Base-by-base conservation (phyloP, 2,113 vertebrate species). In the Tretioscincus oriximinensis region DNA sequence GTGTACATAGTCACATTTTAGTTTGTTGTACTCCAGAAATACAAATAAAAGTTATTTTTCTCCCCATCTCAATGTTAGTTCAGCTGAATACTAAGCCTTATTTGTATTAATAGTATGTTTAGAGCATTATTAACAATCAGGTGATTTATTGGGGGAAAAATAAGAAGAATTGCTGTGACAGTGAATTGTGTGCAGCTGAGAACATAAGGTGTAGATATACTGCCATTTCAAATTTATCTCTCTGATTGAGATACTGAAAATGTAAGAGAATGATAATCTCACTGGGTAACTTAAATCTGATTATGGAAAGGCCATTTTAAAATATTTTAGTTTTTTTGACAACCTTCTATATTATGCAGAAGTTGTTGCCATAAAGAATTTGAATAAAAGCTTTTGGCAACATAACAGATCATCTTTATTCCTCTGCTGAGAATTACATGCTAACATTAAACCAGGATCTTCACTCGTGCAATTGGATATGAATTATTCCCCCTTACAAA, bases 301-400 rank as follows among this genome's bases (percentile, higher is more conserved):
- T 75, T 60, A 41, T 82, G 9, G 35, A 74, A 0, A 5, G 0
- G 66, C 1, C 77, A 45, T 51, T 63, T 70, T 3, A 82, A 87
- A 63, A 18, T 60, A 20, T 31, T 31, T 86, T 79, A 1, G 1
- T 28, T 14, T 9, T 41, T 47, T 54, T 71, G 77, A 74, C 28
- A 74, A 31, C 29, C 41, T 14, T 76, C 1, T 26, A 28, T 54
- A 88, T 29, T 85, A 31, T 1, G 21, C 71, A 88, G 69, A 0
- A 76, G 4, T 73, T 76, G 5, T 72, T 91, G 60, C 14, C 1
- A 54, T 64, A 88, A 89, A 80, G 49, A 87, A 72, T 1, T 8
- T 81, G 8, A 76, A 81, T 81, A 81, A 82, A 76, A 82, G 1
- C 0, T 80, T 71, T 82, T 80, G 41, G 0, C 9, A 80, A n/a